Conservation (phyloP, 2,113 vertebrate species). For the Microcebus ravelobensis region DNA sequence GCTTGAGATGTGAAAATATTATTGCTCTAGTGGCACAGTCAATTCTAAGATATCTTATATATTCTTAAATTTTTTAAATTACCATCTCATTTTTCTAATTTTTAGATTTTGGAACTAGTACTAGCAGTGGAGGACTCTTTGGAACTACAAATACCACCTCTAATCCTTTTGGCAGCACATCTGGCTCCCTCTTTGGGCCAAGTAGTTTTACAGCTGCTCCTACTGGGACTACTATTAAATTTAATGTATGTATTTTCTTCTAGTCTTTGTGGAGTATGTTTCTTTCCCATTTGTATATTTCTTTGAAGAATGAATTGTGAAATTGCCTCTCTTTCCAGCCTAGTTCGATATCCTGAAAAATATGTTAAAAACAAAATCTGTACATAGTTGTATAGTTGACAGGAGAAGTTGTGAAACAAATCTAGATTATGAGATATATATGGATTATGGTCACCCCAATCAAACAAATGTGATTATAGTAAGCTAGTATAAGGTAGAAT, state of each 20-base stretch:
- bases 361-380: slow-evolving; percentile 2
- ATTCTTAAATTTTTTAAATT: slow-evolving; percentile 32
- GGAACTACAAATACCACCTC: slow-evolving; percentile 94
- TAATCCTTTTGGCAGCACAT: slow-evolving; percentile 93
- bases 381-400: neutral
- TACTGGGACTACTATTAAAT: slow-evolving; percentile 96
- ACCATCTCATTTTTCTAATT: slow-evolving; percentile 39
- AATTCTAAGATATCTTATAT: neutral
- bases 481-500: neutral
- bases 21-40: neutral
- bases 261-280: neutral
- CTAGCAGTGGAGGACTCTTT: slow-evolving; percentile 94
- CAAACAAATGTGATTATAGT: slow-evolving; percentile 41
- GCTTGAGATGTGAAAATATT: neutral
- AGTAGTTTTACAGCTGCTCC: slow-evolving; percentile 92
- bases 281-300: neutral
- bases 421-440: neutral
- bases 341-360: slow-evolving; percentile 31
- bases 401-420: neutral
- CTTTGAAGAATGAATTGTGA: neutral
- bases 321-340: neutral
- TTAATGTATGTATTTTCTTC: slow-evolving; percentile 91
- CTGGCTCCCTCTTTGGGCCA: slow-evolving; percentile 93
- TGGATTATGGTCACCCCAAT: neutral
- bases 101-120: slow-evolving; percentile 94